Evolutionary conservation across 2,888 invertebrate genomes (phyloP).

Genomic region (Nymphalis polychloros): DNA sequence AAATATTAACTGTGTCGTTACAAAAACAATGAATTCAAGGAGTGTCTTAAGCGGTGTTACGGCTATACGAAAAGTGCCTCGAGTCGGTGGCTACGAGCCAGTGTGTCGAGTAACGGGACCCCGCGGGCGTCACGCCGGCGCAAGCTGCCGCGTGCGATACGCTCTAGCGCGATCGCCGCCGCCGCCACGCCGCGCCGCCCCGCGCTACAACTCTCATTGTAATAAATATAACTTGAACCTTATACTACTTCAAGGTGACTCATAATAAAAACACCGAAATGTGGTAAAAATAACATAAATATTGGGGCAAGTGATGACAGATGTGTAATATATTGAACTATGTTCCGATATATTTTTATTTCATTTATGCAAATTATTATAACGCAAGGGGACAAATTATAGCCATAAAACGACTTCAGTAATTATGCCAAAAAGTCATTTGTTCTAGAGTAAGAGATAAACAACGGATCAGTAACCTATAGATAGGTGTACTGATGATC

Average conservation of each 20-base stretch:
- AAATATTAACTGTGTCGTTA: neutral
- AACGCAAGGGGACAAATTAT: too few relatives aligned
- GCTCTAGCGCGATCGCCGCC: conserved; percentile 36
- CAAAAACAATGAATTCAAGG: conserved; percentile 3
- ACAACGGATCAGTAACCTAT: too few relatives aligned
- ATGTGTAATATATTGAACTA: too few relatives aligned
- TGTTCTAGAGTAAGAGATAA: too few relatives aligned
- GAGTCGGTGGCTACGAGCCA: conserved; percentile 38
- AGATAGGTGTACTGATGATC: too few relatives aligned
- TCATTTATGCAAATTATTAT: too few relatives aligned
- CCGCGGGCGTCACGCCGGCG: conserved; percentile 50
- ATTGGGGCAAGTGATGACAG: too few relatives aligned
- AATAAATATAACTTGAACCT: conserved; percentile 6
- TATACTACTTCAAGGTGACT: neutral
- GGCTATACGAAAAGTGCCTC: conserved; percentile 20
- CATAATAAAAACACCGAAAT: neutral
- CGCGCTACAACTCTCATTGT: conserved; percentile 35
- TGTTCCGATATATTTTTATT: too few relatives aligned
- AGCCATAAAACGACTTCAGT: too few relatives aligned
- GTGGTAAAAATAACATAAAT: neutral
- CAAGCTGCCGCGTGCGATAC: conserved; percentile 40
- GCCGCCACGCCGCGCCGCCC: neutral
- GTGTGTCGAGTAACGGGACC: conserved; percentile 73
- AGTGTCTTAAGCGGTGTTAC: conserved; percentile 11
- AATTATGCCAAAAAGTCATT: too few relatives aligned